Evolutionary conservation across 2,113 vertebrate species (phyloP).

Genomic region (Anhinga anhinga): DNA sequence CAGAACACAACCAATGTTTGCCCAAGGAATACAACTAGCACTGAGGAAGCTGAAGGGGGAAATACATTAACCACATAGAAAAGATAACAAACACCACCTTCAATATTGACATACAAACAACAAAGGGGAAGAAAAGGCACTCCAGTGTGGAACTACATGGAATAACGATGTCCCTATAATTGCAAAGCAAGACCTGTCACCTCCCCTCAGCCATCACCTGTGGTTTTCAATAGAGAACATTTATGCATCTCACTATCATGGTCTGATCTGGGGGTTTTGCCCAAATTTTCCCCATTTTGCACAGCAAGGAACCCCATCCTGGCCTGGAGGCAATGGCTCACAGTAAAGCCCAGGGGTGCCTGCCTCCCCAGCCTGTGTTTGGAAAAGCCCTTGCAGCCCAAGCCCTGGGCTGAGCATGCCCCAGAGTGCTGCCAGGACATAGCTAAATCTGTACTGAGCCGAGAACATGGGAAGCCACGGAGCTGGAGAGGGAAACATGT

Average conservation of each 20-base stretch:
- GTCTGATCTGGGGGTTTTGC: background rate
- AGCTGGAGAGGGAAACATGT: background rate
- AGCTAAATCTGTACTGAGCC: background rate
- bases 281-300: background rate
- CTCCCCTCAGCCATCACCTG: background rate
- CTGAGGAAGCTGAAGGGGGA: background rate
- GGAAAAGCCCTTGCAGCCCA: background rate
- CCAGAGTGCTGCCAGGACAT: background rate
- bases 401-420: background rate
- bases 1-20: background rate
- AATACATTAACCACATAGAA: background rate
- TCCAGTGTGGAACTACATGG: background rate
- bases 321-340: background rate
- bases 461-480: accelerated
- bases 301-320: background rate
- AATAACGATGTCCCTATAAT: accelerated
- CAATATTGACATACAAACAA: background rate
- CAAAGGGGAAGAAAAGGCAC: background rate
- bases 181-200: background rate
- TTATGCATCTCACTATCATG: background rate
- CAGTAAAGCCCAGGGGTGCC: background rate
- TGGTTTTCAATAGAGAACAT: background rate
- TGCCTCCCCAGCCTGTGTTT: background rate
- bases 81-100: background rate
- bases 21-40: background rate